These are phyloP conservation scores for Stenotaenia linearis DNA, from an alignment of 2,888 invertebrate genomes.

Conservation along the genomic window DNA sequence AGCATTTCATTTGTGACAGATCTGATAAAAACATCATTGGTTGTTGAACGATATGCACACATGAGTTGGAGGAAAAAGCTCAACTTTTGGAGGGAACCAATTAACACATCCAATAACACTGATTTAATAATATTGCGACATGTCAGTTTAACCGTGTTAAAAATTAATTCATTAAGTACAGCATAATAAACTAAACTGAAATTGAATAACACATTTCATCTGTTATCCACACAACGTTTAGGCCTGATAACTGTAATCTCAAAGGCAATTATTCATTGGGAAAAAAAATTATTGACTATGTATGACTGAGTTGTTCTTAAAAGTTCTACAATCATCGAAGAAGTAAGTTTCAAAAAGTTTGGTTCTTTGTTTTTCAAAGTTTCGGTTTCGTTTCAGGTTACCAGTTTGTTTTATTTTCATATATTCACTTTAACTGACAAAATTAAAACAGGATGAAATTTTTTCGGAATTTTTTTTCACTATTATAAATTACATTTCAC, in stretches of 20 bases:
- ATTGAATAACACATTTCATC: neutral
- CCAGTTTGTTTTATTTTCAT: no score
- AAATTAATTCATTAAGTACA: neutral
- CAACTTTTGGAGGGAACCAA: slow-evolving; percentile 19
- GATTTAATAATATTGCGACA: neutral
- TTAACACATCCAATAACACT: slow-evolving; percentile 11
- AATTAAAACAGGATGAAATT: neutral
- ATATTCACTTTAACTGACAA: neutral
- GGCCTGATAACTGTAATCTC: neutral
- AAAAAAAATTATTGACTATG: neutral
- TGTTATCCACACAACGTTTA: neutral
- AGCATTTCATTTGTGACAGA: slow-evolving; percentile 14
- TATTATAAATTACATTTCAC: neutral
- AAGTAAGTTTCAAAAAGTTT: neutral
- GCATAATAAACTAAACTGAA: neutral
- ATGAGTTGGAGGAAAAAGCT: neutral
- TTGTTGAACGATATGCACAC: slow-evolving; percentile 5
- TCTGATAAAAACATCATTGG: neutral
- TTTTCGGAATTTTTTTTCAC: neutral
- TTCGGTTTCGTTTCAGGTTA: no score
- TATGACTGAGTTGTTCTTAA: neutral
- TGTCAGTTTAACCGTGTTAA: neutral
- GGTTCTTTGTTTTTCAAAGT: neutral
- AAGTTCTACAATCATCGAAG: neutral
- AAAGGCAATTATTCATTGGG: neutral